These are phyloP conservation scores for Cyphomyrus plagiostoma DNA, from an alignment of 2,113 vertebrate species.

Conservation along the genomic window DNA sequence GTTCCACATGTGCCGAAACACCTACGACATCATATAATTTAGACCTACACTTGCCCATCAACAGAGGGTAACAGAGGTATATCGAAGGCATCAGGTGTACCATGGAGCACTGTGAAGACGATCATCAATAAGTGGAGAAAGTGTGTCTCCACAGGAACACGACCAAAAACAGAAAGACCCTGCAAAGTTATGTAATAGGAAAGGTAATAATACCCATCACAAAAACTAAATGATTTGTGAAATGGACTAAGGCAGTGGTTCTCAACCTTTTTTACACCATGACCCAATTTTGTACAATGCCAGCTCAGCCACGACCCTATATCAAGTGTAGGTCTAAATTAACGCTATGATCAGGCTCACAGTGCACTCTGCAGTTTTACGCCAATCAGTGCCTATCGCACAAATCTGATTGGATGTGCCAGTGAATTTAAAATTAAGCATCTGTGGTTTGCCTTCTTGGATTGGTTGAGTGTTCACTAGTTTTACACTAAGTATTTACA, in stretches of 20 bases:
- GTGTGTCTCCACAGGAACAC: not conserved
- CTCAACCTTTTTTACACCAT: no score
- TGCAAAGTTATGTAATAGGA: not conserved
- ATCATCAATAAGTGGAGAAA: not conserved
- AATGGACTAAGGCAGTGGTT: not conserved
- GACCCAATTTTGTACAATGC: no score
- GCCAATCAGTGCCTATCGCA: no score
- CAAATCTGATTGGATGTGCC: no score
- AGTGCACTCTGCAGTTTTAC: no score
- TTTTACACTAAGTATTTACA: no score
- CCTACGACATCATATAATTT: not conserved
- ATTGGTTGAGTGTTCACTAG: no score
- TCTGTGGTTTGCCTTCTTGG: no score
- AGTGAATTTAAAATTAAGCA: no score
- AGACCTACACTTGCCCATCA: not conserved
- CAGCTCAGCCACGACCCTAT: no score
- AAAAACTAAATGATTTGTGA: not conserved
- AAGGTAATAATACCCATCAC: not conserved
- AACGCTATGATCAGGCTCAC: no score
- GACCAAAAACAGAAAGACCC: not conserved
- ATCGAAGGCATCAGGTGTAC: not conserved
- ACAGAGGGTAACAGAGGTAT: not conserved
- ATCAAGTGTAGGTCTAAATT: no score
- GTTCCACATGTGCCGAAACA: not conserved
- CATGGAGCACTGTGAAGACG: not conserved